Evolutionary conservation across 2,888 invertebrate species (phyloP).

Genomic region (Rapana venosa): DNA sequence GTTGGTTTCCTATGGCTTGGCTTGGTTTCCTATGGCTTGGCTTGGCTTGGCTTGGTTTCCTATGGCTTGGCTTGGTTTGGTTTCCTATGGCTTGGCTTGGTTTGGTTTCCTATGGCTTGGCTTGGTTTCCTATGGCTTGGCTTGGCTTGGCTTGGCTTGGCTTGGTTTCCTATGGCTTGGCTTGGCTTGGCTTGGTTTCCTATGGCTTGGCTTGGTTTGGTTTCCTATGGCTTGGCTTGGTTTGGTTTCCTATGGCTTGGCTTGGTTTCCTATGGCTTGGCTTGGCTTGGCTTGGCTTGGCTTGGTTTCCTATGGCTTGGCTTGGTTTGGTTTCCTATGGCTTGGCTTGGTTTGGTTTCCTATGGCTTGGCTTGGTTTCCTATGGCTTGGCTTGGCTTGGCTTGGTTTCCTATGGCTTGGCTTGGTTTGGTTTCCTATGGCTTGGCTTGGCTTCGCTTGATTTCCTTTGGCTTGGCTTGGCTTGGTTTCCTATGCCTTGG

Average conservation of each 20-base stretch:
- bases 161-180: too few relatives aligned
- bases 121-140: neutral
- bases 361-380: neutral
- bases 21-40: neutral
- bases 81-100: neutral
- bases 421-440: neutral
- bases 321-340: too few relatives aligned
- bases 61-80: neutral
- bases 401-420: neutral
- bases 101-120: neutral
- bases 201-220: neutral
- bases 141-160: neutral
- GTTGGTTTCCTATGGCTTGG: too few relatives aligned
- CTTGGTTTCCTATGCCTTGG: too few relatives aligned
- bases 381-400: conserved; percentile 14
- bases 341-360: conserved; percentile 2
- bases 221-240: conserved; percentile 2
- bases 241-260: neutral
- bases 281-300: too few relatives aligned
- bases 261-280: too few relatives aligned
- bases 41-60: neutral
- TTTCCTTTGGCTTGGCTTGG: too few relatives aligned
- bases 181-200: conserved; percentile 14
- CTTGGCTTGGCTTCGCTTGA: too few relatives aligned
- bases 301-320: neutral